Base-by-base conservation (phyloP, 2,113 vertebrate genomes). In the Cyanoderma ruficeps region DNA sequence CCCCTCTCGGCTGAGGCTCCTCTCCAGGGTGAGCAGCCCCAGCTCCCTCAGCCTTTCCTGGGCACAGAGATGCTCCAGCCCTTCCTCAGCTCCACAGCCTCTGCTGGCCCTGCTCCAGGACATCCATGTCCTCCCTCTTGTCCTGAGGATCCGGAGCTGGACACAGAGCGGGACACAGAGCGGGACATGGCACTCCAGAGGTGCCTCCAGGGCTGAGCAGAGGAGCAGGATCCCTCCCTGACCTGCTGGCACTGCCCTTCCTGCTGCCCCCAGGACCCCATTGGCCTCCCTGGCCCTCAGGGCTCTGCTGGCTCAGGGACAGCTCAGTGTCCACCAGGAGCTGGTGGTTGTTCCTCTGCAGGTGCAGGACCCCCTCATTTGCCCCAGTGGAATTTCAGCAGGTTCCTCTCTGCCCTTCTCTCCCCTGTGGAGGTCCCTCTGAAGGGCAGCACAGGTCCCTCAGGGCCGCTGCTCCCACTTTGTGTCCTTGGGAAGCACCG, bases 201-300 rank as follows among this genome's bases (percentile, higher is more conserved):
- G 17, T 18, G 81, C 9, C 41, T 19, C 50, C 35, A 37, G 53
- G 35, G 52, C 52, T 35, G 44, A 7, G 31, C 25, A 68, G 11
- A 59, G 52, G 71, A 31, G 20, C 72, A 60, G 53, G 53, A 60
- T 37, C 7, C 13, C 27, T 35, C 44, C 20, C 44, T 15, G 46
- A 11, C 16, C 42, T 31, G 52, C 44, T 67, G 52, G 15, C 19
- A 42, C 9, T 8, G 83, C 70, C 20, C 13, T 5, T 41, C 44
- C 52, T 27, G 23, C 17, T 19, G 50, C 5, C 22, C 35, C 59
- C n/a, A 7, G 12, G 28, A 17, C 33, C 7, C 47, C 39, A 7
- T 0, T 27, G 39, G 16, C n/a, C 27, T 28, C 24, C 69, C 1
- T 8, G 59, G 33, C 10, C 9, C 57, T 21, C 47, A 9, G 21